These are phyloP conservation scores for Bos taurus DNA, from an alignment of 2,113 vertebrate species.

Conservation along the genomic window ARS-UCD2.0 NC_037331.1:99311001-99311500, in stretches of 20 bases:
- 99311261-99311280: neutral
- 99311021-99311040: no score
- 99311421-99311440: neutral
- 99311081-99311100: no score
- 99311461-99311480: neutral
- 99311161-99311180: neutral
- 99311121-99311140: no score
- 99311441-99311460: neutral
- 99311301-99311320: neutral
- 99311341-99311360: neutral
- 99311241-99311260: neutral
- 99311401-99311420: neutral
- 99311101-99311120: no score
- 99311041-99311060: no score
- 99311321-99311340: constrained; percentile 27
- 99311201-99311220: neutral
- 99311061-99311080: no score
- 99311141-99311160: no score
- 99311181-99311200: neutral
- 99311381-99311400: neutral
- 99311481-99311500: neutral
- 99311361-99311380: neutral
- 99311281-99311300: neutral
- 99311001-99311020: no score
- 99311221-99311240: constrained; percentile 6